Percentiles rank a stretch among this genome's conserved stretches.
Evolutionary conservation across 2,113 vertebrate species (phyloP).

Genomic region (Urocolius indicus): DNA sequence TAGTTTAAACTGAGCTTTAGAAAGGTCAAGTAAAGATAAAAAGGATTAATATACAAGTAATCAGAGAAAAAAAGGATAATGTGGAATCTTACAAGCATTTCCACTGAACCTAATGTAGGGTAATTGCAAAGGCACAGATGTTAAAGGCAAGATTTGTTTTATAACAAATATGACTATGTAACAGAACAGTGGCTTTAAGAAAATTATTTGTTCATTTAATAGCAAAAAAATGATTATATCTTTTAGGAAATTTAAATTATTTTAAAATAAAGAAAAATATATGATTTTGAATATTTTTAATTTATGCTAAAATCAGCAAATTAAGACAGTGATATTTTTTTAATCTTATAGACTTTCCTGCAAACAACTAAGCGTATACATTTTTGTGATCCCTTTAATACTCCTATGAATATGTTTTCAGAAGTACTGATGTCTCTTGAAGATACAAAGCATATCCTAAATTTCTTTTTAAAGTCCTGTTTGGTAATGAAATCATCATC

Average conservation of each 20-base stretch:
- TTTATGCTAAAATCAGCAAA: neutral
- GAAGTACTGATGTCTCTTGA: neutral
- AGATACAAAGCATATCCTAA: neutral
- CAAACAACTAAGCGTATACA: neutral
- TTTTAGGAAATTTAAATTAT: neutral
- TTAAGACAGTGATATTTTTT: neutral
- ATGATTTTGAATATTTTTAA: neutral
- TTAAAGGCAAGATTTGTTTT: neutral
- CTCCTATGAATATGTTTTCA: neutral
- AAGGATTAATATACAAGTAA: neutral
- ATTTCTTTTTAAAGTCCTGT: neutral
- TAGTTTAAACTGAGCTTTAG: neutral
- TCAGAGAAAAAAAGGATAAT: neutral
- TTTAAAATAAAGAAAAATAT: neutral
- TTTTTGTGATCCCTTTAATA: neutral
- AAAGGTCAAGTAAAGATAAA: neutral
- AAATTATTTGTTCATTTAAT: neutral
- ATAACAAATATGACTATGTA: neutral
- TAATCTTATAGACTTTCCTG: neutral
- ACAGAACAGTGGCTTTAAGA: neutral
- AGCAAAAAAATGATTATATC: neutral
- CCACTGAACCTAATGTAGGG: neutral
- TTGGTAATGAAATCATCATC: neutral
- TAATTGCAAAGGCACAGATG: neutral
- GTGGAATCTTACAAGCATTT: neutral